These are phyloP conservation scores for Cephus rjabovi DNA, from an alignment of 2,888 invertebrate genomes.

Conservation along the genomic window DNA sequence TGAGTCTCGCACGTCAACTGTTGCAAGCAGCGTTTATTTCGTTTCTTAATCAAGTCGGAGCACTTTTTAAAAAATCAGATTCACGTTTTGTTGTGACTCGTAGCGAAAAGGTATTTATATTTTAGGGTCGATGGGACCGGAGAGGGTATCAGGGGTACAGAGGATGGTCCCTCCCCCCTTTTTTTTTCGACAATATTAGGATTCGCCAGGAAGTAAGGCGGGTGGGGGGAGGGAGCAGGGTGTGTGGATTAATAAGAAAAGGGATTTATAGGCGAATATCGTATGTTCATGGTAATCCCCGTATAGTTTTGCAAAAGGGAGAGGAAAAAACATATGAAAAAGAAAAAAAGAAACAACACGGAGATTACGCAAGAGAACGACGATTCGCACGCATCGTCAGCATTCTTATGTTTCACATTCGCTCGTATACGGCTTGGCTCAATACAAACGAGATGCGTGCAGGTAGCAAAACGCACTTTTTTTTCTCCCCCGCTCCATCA, in stretches of 20 bases:
- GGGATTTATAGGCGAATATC: background rate
- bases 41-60: conserved; percentile 49
- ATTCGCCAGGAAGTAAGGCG: background rate
- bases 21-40: conserved; percentile 61
- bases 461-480: background rate
- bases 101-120: conserved; percentile 45
- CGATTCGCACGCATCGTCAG: background rate
- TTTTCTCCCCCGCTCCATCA: background rate
- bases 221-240: background rate
- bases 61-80: conserved; percentile 46
- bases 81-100: conserved; percentile 37
- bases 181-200: background rate
- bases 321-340: no score
- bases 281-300: background rate
- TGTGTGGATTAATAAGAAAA: background rate
- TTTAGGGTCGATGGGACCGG: conserved; percentile 16
- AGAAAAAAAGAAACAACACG: no score
- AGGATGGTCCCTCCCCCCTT: background rate
- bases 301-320: no score
- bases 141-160: background rate
- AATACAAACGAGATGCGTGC: background rate
- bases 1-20: conserved; percentile 37
- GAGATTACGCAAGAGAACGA: background rate
- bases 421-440: background rate
- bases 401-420: background rate